These are phyloP conservation scores for Apostichopus japonicus DNA, from an alignment of 35 echinoderm and acorn worm genomes.

Conservation along the genomic window DNA sequence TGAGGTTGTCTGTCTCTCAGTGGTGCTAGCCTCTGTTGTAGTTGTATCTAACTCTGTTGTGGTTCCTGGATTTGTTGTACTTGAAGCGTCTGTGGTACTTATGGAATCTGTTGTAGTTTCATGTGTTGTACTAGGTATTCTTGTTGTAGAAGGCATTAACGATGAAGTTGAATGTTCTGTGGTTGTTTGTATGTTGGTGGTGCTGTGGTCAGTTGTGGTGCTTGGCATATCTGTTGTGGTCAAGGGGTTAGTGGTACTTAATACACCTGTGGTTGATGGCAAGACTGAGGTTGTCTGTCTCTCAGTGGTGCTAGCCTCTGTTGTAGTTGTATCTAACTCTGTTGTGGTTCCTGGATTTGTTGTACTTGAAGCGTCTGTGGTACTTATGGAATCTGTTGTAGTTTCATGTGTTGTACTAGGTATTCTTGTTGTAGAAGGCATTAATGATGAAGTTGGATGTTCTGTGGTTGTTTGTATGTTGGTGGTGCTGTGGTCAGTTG, in stretches of 20 bases:
- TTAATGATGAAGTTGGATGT: not conserved
- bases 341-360: not conserved
- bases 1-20: not conserved
- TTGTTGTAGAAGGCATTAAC: not conserved
- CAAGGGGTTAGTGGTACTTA: not conserved
- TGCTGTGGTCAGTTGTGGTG: not conserved
- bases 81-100: not conserved
- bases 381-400: not conserved
- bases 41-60: not conserved
- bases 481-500: not conserved
- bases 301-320: not conserved
- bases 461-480: not conserved
- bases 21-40: not conserved
- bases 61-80: no score
- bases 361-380: not conserved
- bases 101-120: not conserved
- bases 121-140: conserved; percentile 17
- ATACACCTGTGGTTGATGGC: not conserved
- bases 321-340: not conserved
- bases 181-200: not conserved
- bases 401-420: conserved; percentile 19
- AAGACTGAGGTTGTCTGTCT: not conserved
- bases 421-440: not conserved
- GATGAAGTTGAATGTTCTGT: not conserved
- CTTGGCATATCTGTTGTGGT: no score